A percentile compares a stretch with the other conserved stretches of the same genome.
Conservation (phyloP, 2,888 invertebrate species). For the Drosophila mettleri region DNA sequence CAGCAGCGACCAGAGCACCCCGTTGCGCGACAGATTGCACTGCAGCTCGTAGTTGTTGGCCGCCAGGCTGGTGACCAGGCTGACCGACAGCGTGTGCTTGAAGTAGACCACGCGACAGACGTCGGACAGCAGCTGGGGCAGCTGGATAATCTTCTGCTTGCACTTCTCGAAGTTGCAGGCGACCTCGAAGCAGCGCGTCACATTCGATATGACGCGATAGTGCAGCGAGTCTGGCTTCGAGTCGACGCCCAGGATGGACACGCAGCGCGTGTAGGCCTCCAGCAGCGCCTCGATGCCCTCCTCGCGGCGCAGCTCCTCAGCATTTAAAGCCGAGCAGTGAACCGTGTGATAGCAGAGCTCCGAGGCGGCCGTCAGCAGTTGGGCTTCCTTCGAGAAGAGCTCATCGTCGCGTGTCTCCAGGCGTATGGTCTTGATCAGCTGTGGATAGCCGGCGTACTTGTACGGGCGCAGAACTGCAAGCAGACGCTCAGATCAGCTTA, state of each 20-base stretch:
- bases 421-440: slow-evolving; percentile 97
- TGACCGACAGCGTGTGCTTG: slow-evolving; percentile 96
- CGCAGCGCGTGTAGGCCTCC: slow-evolving; percentile 97
- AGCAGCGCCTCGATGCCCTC: slow-evolving; percentile 94
- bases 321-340: slow-evolving; percentile 97
- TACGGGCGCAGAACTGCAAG: slow-evolving; percentile 94
- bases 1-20: slow-evolving; percentile 96
- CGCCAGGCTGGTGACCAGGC: slow-evolving; percentile 94
- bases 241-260: slow-evolving; percentile 93
- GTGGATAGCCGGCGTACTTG: slow-evolving; percentile 99
- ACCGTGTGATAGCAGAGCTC: slow-evolving; percentile 98
- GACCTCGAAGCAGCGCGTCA: slow-evolving; percentile 97
- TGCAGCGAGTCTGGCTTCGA: slow-evolving; percentile 92
- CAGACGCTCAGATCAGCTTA: not conserved
- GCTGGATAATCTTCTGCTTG: slow-evolving; percentile 93
- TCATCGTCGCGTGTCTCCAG: slow-evolving; percentile 97
- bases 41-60: slow-evolving; percentile 93
- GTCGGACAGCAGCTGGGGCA: slow-evolving; percentile 95
- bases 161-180: slow-evolving; percentile 97
- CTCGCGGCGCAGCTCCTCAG: slow-evolving; percentile 97
- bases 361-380: slow-evolving; percentile 95
- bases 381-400: slow-evolving; percentile 94
- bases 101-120: slow-evolving; percentile 94
- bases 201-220: slow-evolving; percentile 96
- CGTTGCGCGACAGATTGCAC: slow-evolving; percentile 92